Base-by-base conservation (phyloP, 2,113 vertebrate species). In the Sinocyclocheilus anophthalmus region DNA sequence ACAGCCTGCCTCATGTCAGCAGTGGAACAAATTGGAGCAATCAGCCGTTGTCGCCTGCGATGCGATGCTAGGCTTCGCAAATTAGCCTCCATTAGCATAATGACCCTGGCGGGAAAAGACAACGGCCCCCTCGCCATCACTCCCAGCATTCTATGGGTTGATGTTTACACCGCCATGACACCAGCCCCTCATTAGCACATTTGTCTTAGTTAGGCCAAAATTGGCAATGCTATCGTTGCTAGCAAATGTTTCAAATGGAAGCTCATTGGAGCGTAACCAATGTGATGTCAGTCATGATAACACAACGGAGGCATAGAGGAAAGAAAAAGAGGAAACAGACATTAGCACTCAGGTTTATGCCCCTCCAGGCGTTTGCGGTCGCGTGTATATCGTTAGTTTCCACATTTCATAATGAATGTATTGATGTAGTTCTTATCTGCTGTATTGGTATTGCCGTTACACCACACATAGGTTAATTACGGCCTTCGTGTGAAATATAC, bases 141-240 rank as follows among this genome's bases (percentile, higher is more conserved):
- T 87, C 85, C 82, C 87, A 83, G 65, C 86, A 92, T 92, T 95
- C 92, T 90, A 87, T 86, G 93, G 88, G 93, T 93, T 84, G 83
- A 92, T 93, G 91, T 95, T 92, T 94, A 90, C 92, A 92, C 69
- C n/a, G 85, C 93, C 87, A 91, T 94, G 92, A 92, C 93, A 93
- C 90, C 90, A 76, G 42, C 39, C 83, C 83, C 90, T 95, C 93
- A 94, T 96, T 95, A 95, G 93, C 91, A 93, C 94, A 93, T 96
- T 95, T 95, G 92, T 95, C 94, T 96, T 95, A 92, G 95, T 96
- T 95, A 96, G 92, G 87, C 84, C 73, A 91, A 95, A 95, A 95
- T 95, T 95, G 94, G 93, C 93, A 94, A 91, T 92, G 92, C 94
- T 89, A 90, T 94, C 94, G 95, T 94, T 92, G 92, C 92, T 92